A percentile compares a stretch with the other conserved stretches of the same genome.
Conservation (phyloP, 1,140 invertebrate species). For the Drosophila equinoxialis region DNA sequence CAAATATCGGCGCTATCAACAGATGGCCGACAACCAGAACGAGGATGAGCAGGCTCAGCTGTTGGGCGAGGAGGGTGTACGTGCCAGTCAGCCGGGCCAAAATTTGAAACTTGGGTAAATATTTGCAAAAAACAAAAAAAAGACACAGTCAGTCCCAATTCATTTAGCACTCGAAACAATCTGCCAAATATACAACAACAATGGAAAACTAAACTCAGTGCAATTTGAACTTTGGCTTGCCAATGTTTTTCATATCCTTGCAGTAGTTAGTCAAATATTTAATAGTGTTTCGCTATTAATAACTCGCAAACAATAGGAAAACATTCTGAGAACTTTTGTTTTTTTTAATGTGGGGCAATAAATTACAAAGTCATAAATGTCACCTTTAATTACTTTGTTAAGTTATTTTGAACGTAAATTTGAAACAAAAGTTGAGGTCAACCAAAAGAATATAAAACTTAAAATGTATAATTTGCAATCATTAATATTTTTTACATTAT, state of each 20-base stretch:
- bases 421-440: too few species aligned
- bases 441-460: too few species aligned
- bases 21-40: slow-evolving; percentile 95
- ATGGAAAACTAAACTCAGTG: slow-evolving; percentile 75
- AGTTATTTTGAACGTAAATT: too few species aligned
- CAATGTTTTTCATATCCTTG: slow-evolving; percentile 19
- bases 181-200: slow-evolving; percentile 16
- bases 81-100: slow-evolving; percentile 95
- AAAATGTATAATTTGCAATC: too few species aligned
- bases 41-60: slow-evolving; percentile 97
- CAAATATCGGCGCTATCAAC: slow-evolving; percentile 81
- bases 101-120: slow-evolving; percentile 94
- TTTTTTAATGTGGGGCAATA: background rate
- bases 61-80: slow-evolving; percentile 95
- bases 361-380: background rate
- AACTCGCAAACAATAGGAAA: too few species aligned
- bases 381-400: too few species aligned
- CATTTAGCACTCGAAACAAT: slow-evolving; percentile 16
- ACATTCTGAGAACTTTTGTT: too few species aligned
- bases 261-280: background rate
- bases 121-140: slow-evolving; percentile 54
- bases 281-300: too few species aligned
- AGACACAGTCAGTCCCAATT: slow-evolving; percentile 14
- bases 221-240: slow-evolving; percentile 20
- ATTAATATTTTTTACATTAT: too few species aligned